Base-by-base conservation (phyloP, 2,113 vertebrate genomes). In the Lipotes vexillifer region DNA sequence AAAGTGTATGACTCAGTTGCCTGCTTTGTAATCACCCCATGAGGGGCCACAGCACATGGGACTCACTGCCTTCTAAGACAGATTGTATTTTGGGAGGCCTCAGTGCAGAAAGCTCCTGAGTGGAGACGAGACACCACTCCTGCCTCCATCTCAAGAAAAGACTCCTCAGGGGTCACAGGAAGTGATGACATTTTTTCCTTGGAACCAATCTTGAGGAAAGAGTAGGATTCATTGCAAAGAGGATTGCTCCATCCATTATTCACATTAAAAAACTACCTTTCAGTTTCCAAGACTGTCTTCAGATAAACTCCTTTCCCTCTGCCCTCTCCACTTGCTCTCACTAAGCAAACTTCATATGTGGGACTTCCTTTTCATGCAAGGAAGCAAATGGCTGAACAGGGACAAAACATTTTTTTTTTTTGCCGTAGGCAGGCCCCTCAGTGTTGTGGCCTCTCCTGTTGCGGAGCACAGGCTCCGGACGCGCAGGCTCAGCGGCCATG, bases 41-140 rank as follows among this genome's bases (percentile, higher is more conserved):
- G 6, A 38, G 12, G 21, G n/a, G 18, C 31, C 11, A 1, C 12
- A 1, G 1, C 52, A 52, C 1, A 0, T 3, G 27, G 59, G 31
- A 12, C 31, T 49, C 13, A 10, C 15, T 17, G 31, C 38, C 6
- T 88, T 86, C 41, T 27, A 20, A 81, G n/a, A 66, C 11, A 13
- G 27, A 2, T 8, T 11, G 41, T 8, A 29, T 61, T 87, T 74
- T 18, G 69, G 44, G 80, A 80, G n/a, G 11, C 38, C 59, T 74
- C 88, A 5, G 55, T 25, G 72, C 63, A 63, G 61, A 46, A 68
- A 33, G 59, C 2, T 55, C 81, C 15, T 9, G 11, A 29, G 41
- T 11, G 61, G 61, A 81, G 27, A 12, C 46, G 15, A 29, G 44
- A 5, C 1, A 9, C n/a, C n/a, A 25, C 3, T 29, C n/a, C 8